Evolutionary conservation across 2,797 vertebrate genomes (phyloP).

Genomic region (Luscinia luscinia): DNA sequence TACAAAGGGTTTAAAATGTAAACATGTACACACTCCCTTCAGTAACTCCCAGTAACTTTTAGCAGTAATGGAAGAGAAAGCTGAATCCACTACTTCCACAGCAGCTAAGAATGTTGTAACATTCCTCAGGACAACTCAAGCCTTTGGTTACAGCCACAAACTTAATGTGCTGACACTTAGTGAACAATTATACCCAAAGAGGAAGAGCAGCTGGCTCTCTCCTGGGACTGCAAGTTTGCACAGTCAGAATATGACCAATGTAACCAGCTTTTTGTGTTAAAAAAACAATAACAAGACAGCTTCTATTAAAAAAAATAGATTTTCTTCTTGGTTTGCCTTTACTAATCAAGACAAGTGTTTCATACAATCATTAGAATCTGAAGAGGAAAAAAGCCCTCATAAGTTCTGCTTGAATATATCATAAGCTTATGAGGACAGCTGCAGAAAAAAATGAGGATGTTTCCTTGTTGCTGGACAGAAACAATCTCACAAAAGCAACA

Average conservation of each 20-base stretch:
- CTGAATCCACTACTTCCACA: neutral
- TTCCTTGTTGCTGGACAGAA: neutral
- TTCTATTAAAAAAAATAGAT: neutral
- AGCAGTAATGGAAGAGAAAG: neutral
- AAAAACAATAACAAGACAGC: neutral
- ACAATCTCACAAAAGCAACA: neutral
- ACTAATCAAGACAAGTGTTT: neutral
- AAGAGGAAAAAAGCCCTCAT: neutral
- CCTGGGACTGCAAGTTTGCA: neutral
- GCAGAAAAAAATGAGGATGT: neutral
- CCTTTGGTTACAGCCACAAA: neutral
- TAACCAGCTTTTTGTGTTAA: neutral
- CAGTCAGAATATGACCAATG: neutral
- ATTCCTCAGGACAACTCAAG: neutral
- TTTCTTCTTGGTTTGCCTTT: neutral
- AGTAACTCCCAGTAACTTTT: neutral
- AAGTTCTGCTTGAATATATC: neutral
- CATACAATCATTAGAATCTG: neutral
- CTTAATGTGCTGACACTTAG: neutral
- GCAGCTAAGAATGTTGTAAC: neutral
- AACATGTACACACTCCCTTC: fast-evolving
- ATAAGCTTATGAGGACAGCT: neutral
- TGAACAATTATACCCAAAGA: neutral
- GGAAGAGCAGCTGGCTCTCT: neutral
- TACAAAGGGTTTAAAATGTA: neutral